Conservation (phyloP, 2,888 invertebrate genomes). For the Watsonalla cultraria region DNA sequence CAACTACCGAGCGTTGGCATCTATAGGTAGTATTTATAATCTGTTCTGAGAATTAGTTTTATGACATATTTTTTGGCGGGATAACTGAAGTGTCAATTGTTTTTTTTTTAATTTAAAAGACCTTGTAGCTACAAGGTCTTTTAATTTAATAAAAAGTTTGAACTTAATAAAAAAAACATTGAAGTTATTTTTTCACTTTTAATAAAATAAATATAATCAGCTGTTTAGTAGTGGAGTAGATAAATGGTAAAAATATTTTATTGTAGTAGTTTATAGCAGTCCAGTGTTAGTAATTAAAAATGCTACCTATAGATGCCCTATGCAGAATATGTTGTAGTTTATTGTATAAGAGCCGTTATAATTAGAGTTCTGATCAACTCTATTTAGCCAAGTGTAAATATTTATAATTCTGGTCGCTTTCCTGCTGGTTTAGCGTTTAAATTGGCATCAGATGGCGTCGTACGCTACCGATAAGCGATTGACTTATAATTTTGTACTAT, state of each 20-base stretch:
- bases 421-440: constrained; percentile 38
- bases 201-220: no score
- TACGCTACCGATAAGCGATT: constrained; percentile 7
- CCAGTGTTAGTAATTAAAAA: not conserved
- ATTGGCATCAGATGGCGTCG: constrained; percentile 37
- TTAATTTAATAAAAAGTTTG: no score
- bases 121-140: no score
- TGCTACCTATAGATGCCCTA: not conserved
- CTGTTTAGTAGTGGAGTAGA: no score
- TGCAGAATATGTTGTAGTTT: not conserved
- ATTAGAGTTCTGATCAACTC: constrained; percentile 1
- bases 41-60: not conserved
- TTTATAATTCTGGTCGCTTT: constrained; percentile 9
- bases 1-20: not conserved
- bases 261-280: no score
- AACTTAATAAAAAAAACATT: no score
- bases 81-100: no score
- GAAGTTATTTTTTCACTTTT: no score
- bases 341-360: not conserved
- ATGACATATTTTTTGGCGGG: no score
- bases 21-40: not conserved
- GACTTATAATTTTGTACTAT: not conserved
- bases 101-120: no score
- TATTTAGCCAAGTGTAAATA: constrained; percentile 27
- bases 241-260: no score